Conservation (phyloP, 2,113 vertebrate genomes). For the Felis chaus region DNA sequence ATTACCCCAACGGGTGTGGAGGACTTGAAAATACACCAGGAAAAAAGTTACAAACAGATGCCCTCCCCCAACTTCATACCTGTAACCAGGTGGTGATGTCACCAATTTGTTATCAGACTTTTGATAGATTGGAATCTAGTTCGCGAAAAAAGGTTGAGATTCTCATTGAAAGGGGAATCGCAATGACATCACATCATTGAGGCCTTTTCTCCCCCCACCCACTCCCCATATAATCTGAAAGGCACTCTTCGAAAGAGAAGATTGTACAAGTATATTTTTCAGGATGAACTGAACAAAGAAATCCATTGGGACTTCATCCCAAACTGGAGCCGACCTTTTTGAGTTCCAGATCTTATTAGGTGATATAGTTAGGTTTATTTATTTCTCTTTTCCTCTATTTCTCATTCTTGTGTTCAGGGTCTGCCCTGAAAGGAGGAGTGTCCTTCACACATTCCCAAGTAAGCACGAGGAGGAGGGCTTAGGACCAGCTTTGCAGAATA, state of each 20-base stretch:
- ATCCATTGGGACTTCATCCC: not conserved
- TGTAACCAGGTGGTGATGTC: not conserved
- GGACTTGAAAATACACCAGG: not conserved
- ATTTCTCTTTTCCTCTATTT: not conserved
- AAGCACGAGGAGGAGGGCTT: not conserved
- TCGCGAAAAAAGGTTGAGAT: not conserved
- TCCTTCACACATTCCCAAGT: not conserved
- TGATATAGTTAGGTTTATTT: not conserved
- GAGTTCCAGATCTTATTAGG: not conserved
- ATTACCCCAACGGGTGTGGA: not conserved
- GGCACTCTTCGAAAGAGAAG: not conserved
- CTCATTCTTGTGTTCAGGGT: not conserved
- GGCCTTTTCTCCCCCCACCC: fast-evolving
- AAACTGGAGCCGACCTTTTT: not conserved
- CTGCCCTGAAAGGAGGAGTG: not conserved
- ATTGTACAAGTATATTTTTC: not conserved
- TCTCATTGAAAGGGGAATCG: not conserved
- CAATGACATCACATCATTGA: not conserved
- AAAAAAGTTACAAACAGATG: not conserved
- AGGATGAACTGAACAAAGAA: not conserved
- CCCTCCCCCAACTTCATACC: not conserved
- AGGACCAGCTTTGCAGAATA: not conserved
- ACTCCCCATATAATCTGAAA: not conserved
- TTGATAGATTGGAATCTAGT: not conserved
- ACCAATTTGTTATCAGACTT: not conserved